Evolutionary conservation across 2,113 vertebrate genomes (phyloP).

Genomic region (Gracilinanus agilis): DNA sequence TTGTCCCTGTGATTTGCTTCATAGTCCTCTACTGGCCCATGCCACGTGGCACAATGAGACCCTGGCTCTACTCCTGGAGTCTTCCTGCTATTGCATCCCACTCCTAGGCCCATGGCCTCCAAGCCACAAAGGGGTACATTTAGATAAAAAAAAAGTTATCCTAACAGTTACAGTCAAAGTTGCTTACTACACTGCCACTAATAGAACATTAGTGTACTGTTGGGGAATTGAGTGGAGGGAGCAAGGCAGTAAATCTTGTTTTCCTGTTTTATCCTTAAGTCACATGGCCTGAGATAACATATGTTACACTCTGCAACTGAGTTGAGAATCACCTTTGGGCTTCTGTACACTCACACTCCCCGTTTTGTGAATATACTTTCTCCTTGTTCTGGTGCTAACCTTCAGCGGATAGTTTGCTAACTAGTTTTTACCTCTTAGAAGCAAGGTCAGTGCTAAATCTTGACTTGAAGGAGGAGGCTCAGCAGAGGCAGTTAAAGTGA

Average conservation of each 20-base stretch:
- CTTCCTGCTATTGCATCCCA: too few species aligned
- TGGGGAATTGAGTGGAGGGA: too few species aligned
- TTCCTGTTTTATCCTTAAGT: neutral
- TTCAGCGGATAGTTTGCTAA: neutral
- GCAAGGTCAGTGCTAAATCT: constrained; percentile 11
- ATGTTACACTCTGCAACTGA: too few species aligned
- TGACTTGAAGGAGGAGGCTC: constrained; percentile 19
- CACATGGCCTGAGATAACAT: too few species aligned
- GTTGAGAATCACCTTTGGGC: neutral
- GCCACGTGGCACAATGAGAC: too few species aligned
- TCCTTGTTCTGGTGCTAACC: neutral
- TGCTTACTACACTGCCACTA: neutral
- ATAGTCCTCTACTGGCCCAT: too few species aligned
- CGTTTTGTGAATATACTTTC: neutral
- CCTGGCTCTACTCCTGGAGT: too few species aligned
- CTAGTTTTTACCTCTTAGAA: neutral
- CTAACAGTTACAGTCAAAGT: neutral
- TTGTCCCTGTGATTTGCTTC: too few species aligned
- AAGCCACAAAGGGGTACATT: too few species aligned
- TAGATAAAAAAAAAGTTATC: too few species aligned
- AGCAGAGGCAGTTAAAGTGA: constrained; percentile 1
- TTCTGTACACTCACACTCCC: neutral
- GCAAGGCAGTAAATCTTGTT: neutral
- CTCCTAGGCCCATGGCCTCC: too few species aligned
- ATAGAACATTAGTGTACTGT: neutral